Percentiles rank a stretch among this genome's conserved stretches.
Evolutionary conservation across 2,113 vertebrate species (phyloP).

Genomic region (Cheirogaleus medius): DNA sequence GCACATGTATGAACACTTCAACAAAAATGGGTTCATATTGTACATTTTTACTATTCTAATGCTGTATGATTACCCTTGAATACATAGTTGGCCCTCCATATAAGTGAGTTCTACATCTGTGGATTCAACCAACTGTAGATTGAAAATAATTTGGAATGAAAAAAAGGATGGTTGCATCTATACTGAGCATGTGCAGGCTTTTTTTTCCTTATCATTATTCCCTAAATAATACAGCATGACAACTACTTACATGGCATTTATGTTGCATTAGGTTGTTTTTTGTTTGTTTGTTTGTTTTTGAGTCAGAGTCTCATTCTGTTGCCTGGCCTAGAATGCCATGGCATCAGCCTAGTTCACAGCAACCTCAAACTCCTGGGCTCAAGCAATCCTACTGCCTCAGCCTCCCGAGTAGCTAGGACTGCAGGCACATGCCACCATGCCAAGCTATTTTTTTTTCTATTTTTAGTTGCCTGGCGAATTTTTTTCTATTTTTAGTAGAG

Average conservation of each 20-base stretch:
- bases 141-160: background rate
- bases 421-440: too few species aligned
- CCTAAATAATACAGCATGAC: background rate
- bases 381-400: too few species aligned
- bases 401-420: too few species aligned
- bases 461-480: too few species aligned
- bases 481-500: too few species aligned
- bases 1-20: background rate
- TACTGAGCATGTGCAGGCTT: background rate
- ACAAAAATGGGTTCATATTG: background rate
- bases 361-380: too few species aligned
- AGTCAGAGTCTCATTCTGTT: too few species aligned
- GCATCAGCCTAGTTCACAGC: too few species aligned
- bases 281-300: too few species aligned
- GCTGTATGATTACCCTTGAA: background rate
- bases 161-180: background rate
- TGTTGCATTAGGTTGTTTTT: background rate
- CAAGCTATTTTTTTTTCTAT: too few species aligned
- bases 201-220: background rate
- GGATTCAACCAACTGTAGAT: background rate
- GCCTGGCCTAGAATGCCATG: too few species aligned
- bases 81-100: background rate
- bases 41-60: background rate
- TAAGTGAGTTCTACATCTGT: background rate
- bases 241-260: background rate